phyloP scores from a whole-genome alignment of 1,140 invertebrate genomes.

The Sitophilus oryzae region DNA sequence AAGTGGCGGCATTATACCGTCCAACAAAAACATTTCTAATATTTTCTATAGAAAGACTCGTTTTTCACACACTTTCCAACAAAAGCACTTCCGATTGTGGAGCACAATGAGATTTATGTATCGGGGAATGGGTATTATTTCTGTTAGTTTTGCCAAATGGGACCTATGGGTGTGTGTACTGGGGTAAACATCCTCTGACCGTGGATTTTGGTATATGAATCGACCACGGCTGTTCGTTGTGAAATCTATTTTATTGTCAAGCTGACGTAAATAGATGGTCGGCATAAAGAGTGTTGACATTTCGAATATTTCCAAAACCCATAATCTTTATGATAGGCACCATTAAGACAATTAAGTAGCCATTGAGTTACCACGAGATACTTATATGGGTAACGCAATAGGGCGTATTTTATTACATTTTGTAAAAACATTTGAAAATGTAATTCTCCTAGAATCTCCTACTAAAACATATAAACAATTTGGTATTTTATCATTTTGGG shows the following conservation, averaged over 20 bases:
- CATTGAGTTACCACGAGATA: too few species aligned
- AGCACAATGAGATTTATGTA: background rate
- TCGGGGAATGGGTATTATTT: background rate
- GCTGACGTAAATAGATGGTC: background rate
- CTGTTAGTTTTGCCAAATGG: background rate
- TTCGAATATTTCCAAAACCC: too few species aligned
- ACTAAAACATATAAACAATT: too few species aligned
- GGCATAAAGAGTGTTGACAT: too few species aligned
- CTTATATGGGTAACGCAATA: too few species aligned
- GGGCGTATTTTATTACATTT: too few species aligned
- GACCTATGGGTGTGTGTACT: background rate
- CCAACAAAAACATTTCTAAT: background rate
- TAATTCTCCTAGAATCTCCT: too few species aligned
- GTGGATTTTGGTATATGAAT: background rate
- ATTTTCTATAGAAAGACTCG: background rate
- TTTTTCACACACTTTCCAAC: background rate
- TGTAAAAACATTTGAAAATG: too few species aligned
- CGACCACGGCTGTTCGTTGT: background rate
- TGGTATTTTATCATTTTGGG: too few species aligned
- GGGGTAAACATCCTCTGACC: background rate
- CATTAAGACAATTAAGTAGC: too few species aligned
- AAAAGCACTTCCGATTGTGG: background rate
- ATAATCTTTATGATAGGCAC: too few species aligned
- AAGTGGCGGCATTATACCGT: background rate
- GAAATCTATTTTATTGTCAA: background rate